phyloP scores from a whole-genome alignment of 2,113 vertebrate genomes.

The Phalacrocorax brasilianus region DNA sequence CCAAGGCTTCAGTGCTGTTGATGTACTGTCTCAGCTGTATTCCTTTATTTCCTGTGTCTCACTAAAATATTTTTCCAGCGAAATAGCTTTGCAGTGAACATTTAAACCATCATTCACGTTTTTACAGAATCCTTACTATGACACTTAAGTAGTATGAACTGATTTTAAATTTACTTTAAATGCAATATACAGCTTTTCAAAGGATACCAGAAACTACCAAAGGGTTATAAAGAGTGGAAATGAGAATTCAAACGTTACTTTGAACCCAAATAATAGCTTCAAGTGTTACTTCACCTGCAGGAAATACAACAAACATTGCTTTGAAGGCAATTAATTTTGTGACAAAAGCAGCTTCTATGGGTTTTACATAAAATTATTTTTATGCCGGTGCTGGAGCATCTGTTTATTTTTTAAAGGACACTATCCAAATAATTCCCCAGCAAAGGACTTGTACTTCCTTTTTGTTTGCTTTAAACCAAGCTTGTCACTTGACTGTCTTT shows the following conservation, averaged over 20 bases:
- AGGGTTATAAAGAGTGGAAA: not conserved
- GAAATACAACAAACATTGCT: not conserved
- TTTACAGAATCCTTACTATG: not conserved
- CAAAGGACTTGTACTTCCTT: not conserved
- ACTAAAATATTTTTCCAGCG: not conserved
- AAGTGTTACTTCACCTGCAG: not conserved
- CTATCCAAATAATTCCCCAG: not conserved
- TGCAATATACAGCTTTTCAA: not conserved
- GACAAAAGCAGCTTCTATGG: not conserved
- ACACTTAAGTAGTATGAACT: not conserved
- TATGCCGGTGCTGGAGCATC: not conserved
- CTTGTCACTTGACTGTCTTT: not conserved
- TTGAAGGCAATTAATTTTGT: conserved; percentile 7
- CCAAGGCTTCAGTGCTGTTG: not conserved
- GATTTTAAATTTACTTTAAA: not conserved
- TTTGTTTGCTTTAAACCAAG: not conserved
- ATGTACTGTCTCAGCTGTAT: not conserved
- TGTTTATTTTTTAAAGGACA: not conserved
- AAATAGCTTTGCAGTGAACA: not conserved
- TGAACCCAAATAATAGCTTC: not conserved
- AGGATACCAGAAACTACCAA: not conserved
- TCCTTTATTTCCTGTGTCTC: not conserved
- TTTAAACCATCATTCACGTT: not conserved
- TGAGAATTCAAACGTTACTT: not conserved
- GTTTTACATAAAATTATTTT: not conserved